These are phyloP conservation scores for Falco biarmicus DNA, from an alignment of 2,797 vertebrate genomes.

Conservation along the genomic window DNA sequence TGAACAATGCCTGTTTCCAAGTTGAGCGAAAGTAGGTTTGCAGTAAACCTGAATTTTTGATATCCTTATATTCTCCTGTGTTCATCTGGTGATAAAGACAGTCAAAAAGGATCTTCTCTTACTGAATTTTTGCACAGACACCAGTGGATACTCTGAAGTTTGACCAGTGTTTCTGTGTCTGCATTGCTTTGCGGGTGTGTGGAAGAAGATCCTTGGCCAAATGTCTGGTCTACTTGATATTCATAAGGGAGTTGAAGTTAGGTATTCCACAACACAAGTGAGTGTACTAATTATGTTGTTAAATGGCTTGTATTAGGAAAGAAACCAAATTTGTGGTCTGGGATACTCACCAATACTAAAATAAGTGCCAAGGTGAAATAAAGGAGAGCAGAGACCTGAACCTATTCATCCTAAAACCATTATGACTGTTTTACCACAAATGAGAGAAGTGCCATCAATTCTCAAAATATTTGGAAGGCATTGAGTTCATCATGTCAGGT, in stretches of 20 bases:
- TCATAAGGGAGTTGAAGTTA: background rate
- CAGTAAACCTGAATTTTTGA: background rate
- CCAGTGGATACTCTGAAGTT: background rate
- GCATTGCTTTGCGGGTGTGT: accelerated
- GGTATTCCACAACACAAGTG: background rate
- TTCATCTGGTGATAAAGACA: accelerated
- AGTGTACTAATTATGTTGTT: background rate
- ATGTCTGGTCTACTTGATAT: background rate
- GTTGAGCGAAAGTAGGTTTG: background rate
- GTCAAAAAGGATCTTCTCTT: background rate
- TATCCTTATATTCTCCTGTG: background rate
- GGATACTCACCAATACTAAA: background rate
- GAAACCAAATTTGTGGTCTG: background rate
- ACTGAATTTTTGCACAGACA: background rate
- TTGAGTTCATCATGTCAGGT: background rate
- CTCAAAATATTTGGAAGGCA: background rate
- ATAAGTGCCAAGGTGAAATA: background rate
- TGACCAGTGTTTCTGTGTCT: background rate
- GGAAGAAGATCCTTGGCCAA: background rate
- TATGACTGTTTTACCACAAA: background rate
- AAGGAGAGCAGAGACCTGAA: background rate
- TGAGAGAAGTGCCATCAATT: background rate
- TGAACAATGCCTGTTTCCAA: background rate
- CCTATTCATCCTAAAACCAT: background rate
- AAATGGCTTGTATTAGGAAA: background rate